Percentiles rank a stretch among this genome's conserved stretches.
These are phyloP conservation scores for Drosophila parabipectinata DNA, from an alignment of 1,140 invertebrate genomes.

Conservation along the genomic window DNA sequence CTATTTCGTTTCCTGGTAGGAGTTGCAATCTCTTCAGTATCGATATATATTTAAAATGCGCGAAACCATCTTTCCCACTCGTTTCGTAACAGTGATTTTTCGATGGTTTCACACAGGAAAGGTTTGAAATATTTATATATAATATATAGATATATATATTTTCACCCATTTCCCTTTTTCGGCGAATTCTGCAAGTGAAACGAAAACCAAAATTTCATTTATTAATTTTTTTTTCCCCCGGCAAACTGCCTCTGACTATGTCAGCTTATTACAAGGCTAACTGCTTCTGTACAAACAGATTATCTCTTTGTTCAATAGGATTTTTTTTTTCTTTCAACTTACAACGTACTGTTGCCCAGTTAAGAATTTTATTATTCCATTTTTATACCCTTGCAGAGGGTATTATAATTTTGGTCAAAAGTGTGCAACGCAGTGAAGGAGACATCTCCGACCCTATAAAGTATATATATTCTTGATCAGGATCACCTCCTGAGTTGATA, in stretches of 20 bases:
- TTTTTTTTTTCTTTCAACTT: conserved; percentile 13
- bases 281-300: conserved; percentile 9
- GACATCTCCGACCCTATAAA: no score
- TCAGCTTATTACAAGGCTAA: not conserved
- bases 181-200: conserved; percentile 11
- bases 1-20: conserved; percentile 12
- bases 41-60: conserved; percentile 25
- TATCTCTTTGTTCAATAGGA: conserved; percentile 2
- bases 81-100: conserved; percentile 7
- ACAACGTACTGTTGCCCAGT: conserved; percentile 6
- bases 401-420: no score
- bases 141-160: no score
- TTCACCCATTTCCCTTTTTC: conserved; percentile 7
- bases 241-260: not conserved
- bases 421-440: no score
- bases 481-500: no score
- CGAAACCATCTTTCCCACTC: conserved; percentile 18
- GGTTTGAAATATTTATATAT: no score
- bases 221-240: not conserved
- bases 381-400: not conserved
- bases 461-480: no score
- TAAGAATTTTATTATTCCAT: not conserved
- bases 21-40: conserved; percentile 16
- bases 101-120: conserved; percentile 12
- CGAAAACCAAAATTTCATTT: conserved; percentile 15